These are phyloP conservation scores for Phyto melanocephala DNA, from an alignment of 2,888 invertebrate species.

Conservation along the genomic window DNA sequence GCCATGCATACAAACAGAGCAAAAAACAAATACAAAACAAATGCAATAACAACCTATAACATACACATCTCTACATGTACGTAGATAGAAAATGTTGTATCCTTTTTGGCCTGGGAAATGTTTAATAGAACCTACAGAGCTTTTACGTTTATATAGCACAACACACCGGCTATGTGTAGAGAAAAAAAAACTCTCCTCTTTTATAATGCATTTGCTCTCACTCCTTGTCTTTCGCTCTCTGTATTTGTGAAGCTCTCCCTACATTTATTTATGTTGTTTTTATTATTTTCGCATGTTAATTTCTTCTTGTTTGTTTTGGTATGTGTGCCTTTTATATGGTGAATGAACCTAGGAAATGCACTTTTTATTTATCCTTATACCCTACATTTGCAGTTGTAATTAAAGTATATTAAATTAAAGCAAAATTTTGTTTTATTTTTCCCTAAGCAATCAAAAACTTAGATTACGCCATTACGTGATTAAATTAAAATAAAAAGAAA, in stretches of 20 bases:
- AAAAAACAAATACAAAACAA: too few species aligned
- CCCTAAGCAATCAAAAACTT: too few species aligned
- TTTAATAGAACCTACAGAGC: slow-evolving; percentile 33
- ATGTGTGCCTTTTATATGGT: slow-evolving; percentile 61
- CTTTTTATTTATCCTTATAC: slow-evolving; percentile 53
- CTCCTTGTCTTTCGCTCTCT: neutral
- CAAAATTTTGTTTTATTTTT: neutral
- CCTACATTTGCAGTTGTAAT: slow-evolving; percentile 39
- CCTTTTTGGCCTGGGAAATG: slow-evolving; percentile 57
- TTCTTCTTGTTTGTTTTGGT: slow-evolving; percentile 19
- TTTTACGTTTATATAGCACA: neutral
- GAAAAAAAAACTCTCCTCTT: slow-evolving; percentile 35
- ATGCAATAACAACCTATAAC: neutral
- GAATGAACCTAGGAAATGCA: slow-evolving; percentile 65
- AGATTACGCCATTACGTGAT: too few species aligned
- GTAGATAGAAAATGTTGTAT: slow-evolving; percentile 15
- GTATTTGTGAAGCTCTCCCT: neutral
- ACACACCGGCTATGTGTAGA: slow-evolving; percentile 26
- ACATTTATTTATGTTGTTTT: slow-evolving; percentile 34
- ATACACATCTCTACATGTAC: neutral
- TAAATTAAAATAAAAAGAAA: too few species aligned
- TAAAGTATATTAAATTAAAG: slow-evolving; percentile 20
- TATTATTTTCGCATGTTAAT: neutral
- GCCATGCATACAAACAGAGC: slow-evolving; percentile 66
- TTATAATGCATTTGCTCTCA: neutral